Base-by-base conservation (phyloP, 2,113 vertebrate species). In the Elachura formosa region DNA sequence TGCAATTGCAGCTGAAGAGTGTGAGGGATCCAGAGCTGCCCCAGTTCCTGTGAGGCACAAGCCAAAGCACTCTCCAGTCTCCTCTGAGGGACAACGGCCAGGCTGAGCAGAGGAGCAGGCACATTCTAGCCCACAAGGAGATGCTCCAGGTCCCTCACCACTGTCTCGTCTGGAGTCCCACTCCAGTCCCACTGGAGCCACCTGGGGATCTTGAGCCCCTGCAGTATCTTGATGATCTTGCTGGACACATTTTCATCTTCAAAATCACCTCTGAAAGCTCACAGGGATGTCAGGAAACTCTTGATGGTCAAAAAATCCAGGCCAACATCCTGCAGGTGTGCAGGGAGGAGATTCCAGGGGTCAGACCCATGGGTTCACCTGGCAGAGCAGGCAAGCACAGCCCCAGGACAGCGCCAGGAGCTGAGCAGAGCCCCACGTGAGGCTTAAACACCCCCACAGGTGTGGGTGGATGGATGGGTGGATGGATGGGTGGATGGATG, bases 351-450 rank as follows among this genome's bases (percentile, higher is more conserved):
- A 36, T 7, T 20, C 11, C 5, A 40, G 33, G 41, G n/a, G 10
- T 20, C 20, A 24, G 26, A 33, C 2, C 36, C 55, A 16, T 1
- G 5, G 4, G 5, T 0, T 36, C 48, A 17, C 29, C 43, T 8
- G 9, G 38, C 22, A 56, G 22, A 71, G 25, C 46, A 45, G 19
- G n/a, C 56, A 45, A 38, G 23, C 24, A n/a, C 23, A 41, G 29
- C 16, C 46, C 33, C 13, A 18, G 20, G 11, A 23, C 18, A 51
- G 5, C 1, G 2, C 17, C 45, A 1, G 0, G 3, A 36, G 9
- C 11, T 43, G 33, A 66, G 33, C 59, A 82, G 7, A 68, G 3
- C 33, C 33, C 24, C 54, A 26, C 31, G 24, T 19, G 5, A 12
- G 46, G 16, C 6, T 74, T 48, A 48, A 33, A 56, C 7, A 61